Conservation (phyloP, 2,113 vertebrate genomes). For the Lathamus discolor region DNA sequence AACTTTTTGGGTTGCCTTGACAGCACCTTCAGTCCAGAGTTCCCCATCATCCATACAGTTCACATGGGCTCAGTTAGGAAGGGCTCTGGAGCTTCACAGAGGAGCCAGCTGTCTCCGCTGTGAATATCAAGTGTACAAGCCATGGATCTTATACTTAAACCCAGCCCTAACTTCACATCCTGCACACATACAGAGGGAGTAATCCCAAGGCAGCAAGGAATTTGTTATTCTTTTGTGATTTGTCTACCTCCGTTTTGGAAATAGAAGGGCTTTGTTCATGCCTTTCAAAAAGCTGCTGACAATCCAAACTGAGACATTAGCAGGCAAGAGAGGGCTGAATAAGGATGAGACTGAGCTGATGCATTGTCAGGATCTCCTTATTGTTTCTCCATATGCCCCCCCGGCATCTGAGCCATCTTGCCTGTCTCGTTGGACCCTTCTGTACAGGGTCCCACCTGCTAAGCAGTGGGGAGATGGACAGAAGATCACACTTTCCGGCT, state of each 20-base stretch:
- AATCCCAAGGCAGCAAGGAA: neutral
- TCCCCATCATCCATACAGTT: neutral
- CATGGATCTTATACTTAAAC: neutral
- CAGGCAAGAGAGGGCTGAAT: fast-evolving
- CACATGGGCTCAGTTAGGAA: neutral
- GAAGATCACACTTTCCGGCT: neutral
- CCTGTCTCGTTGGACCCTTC: neutral
- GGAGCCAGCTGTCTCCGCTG: neutral
- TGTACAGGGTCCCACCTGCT: neutral
- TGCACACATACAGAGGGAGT: neutral
- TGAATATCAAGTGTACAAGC: neutral
- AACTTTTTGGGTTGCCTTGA: neutral
- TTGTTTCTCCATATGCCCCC: neutral
- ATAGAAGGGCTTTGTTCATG: neutral
- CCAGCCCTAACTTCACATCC: neutral
- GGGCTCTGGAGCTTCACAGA: neutral
- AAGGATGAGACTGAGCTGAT: neutral
- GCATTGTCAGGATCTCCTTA: neutral
- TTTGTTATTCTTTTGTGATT: neutral
- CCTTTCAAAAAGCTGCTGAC: neutral
- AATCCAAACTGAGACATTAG: neutral
- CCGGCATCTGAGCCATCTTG: neutral
- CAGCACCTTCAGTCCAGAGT: neutral
- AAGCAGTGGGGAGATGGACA: neutral
- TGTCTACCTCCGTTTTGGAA: neutral